Evolutionary conservation across 1,140 invertebrate genomes (phyloP), one percentile per base, ranked within the genome.

Genomic region (Temnothorax nylanderi): DNA sequence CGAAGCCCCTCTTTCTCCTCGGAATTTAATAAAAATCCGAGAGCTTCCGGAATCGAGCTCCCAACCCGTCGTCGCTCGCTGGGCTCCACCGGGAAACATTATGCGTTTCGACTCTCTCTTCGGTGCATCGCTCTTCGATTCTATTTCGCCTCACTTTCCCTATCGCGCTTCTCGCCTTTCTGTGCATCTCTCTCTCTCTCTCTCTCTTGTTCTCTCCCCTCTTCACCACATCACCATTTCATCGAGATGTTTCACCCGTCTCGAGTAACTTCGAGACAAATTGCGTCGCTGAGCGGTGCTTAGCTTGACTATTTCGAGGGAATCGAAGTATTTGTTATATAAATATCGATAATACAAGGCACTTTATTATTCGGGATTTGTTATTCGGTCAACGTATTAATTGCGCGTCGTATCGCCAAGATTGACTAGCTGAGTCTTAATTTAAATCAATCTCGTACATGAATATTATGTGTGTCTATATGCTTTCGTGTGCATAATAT

Each of bases 11-110:
- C 37, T 7, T 56, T 87, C 21, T 47, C 47, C 65, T 34, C 32
- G 62, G 86, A 87, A 87, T 87, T 87, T 87, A 87, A 87, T 87
- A 87, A 87, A 87, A 87, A 87, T 84, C 69, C 77, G 54, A 62
- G 60, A 87, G 56, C 67, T 72, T 65, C 49, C 47, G 51, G 32
- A 74, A 75, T 65, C 81, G 80, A 87, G 86, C 80, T 65, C 7
- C 58, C 76, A 49, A 49, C 26, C 26, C 26, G 10, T 21, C 56
- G 21, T 49, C 44, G 13, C 62, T 62, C 37, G 51, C 37, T 32
- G 75, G 4, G 44, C 13, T 69, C 34, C 49, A 49, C 37, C 11
- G 65, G n/a, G 16, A 41, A 85, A 75, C 80, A 84, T 87, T 87
- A 87, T 56, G 86, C 86, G 32, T 58, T 47, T 87, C 56, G 34